Conservation (phyloP, 2,797 vertebrate species). For the Pteropus rufus region DNA sequence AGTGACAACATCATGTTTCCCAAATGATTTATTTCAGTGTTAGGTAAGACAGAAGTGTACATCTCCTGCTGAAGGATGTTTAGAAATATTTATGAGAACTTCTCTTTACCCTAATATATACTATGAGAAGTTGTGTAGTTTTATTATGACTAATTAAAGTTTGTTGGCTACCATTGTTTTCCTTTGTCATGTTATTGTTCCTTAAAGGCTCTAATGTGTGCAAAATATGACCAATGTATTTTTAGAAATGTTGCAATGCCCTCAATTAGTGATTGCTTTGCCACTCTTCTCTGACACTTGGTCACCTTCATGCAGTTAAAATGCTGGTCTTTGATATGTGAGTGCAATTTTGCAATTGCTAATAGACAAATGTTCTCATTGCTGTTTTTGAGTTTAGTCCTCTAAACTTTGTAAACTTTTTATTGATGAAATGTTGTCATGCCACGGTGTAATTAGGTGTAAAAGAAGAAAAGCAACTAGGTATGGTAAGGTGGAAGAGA, state of each 20-base stretch:
- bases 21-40: background rate
- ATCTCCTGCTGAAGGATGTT: background rate
- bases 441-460: background rate
- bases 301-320: background rate
- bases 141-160: background rate
- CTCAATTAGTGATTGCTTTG: background rate
- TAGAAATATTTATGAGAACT: background rate
- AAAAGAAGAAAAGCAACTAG: background rate
- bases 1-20: background rate
- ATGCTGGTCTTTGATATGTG: background rate
- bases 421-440: background rate
- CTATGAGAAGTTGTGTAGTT: background rate
- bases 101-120: background rate
- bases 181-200: background rate
- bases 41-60: background rate
- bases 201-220: background rate
- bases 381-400: background rate
- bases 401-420: background rate
- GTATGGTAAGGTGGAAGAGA: background rate
- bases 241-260: background rate
- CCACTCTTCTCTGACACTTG: background rate
- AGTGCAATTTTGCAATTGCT: background rate
- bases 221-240: background rate
- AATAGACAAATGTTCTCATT: background rate
- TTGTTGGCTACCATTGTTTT: background rate